Conservation (phyloP, 1,140 invertebrate species). For the Sarcophaga peregrina region DNA sequence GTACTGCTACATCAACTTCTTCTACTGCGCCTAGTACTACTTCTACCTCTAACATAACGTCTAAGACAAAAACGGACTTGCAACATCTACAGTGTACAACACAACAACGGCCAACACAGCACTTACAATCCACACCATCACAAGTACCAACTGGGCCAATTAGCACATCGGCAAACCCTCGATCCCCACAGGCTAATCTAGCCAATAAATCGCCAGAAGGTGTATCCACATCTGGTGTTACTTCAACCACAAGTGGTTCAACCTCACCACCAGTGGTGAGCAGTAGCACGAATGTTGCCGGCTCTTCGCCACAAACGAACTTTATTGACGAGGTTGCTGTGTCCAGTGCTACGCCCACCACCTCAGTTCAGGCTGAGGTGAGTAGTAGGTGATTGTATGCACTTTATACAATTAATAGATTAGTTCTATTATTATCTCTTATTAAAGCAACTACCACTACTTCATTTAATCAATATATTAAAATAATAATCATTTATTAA, state of each 20-base stretch:
- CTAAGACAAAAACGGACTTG: background rate
- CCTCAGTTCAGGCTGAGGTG: constrained; percentile 43
- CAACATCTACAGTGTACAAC: constrained; percentile 26
- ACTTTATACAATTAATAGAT: background rate
- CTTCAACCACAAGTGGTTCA: constrained; percentile 62
- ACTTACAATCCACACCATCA: background rate
- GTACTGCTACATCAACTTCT: background rate
- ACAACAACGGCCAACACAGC: background rate
- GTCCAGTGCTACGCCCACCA: constrained; percentile 46
- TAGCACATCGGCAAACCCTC: constrained; percentile 27
- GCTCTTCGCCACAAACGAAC: constrained; percentile 40
- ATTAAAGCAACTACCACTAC: background rate
- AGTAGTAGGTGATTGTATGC: constrained; percentile 40
- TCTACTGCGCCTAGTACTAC: constrained; percentile 16
- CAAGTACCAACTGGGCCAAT: constrained; percentile 1
- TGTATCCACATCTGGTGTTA: constrained; percentile 54
- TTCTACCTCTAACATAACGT: constrained; percentile 10
- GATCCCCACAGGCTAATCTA: background rate
- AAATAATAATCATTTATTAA: background rate
- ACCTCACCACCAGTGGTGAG: constrained; percentile 61
- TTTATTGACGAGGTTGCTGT: constrained; percentile 44
- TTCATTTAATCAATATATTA: background rate
- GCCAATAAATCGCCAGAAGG: constrained; percentile 51
- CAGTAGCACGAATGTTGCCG: constrained; percentile 57
- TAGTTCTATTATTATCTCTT: constrained; percentile 8